Evolutionary conservation across 2,888 invertebrate genomes (phyloP), one percentile per base, ranked within the genome.

Genomic region (Pheosia gnoma): DNA sequence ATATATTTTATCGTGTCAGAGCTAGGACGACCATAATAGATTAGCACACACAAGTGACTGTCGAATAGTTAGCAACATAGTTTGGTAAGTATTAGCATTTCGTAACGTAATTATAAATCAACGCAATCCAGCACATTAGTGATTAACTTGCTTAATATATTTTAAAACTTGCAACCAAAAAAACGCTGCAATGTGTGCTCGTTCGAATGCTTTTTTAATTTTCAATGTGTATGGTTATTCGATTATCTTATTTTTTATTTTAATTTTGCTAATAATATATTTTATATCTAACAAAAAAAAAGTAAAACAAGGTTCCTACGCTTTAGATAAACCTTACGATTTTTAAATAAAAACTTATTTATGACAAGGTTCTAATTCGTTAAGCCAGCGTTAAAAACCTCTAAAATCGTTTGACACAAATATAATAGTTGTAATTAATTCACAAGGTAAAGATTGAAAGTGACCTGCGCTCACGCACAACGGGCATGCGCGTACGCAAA

Each of bases 81-180:
- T 55, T 64, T 65, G 71, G 76, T 77, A 25, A 25, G 25, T 25
- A 78, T 81, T 74, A 77, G 65, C 74, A 75, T 77, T 79, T 82
- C 82, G 83, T 89, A 89, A 90, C 85, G 81, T 83, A 88, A 87
- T 86, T 71, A 72, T 67, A 71, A 75, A 75, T 79, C 77, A 77
- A 83, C 82, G 78, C 79, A 80, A 71, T 77, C 74, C 73, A 72
- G 71, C 75, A 68, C 74, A 78, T 85, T 85, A 83, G 77, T 83
- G 83, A 87, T 87, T 83, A 78, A 83, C 81, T 68, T 62, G 38
- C 11, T 25, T 5, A 36, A 41, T 8, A 56, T 56, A 43, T 43
- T 56, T 5, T 56, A 43, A 39, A 43, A 25, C 25, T 51, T 25
- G 8, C 25, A 13, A 51, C n/a, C n/a, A 25, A 9, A 45, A 9